Base-by-base conservation (phyloP, 2,888 invertebrate genomes). In the Sarcophaga rosellei region DNA sequence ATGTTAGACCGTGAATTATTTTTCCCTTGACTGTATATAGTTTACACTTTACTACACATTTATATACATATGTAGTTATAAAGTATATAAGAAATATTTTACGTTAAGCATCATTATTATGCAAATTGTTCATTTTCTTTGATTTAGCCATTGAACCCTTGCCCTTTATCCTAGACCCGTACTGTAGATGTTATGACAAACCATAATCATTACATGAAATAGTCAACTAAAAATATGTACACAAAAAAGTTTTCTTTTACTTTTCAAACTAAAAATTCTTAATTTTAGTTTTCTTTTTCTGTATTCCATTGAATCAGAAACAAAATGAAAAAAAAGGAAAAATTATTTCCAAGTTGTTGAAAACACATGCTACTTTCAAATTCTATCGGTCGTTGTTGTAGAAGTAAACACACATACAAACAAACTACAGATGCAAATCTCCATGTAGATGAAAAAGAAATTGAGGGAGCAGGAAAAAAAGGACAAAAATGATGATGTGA, bases 321-420 rank as follows among this genome's bases (percentile, higher is more conserved):
- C 44, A 44, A 44, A 5, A 15, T 35, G n/a, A 63, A 53, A 15
- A 45, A 5, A 62, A 81, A 25, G 15, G 47, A 62, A 15, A 4
- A 44, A 53, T 70, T 45, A 5, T 35, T 35, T 25, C 25, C 35
- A 78, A 83, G 78, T 79, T 79, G 74, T 75, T 84, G 79, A 59
- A 84, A 84, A 79, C 79, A 84, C 63, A 74, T 84, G 79, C 63
- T 70, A 70, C 62, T 73, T 84, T 74, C 15, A 75, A 70, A 61
- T 73, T 63, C 63, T 53, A n/a, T 25, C 23, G 15, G 21, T 10
- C 4, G 2, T 47, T 61, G 69, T 44, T 70, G 57, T 12, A 23
- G 4, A 44, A 65, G 44, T 65, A 79, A 57, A 70, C 15, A 6
- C 21, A 70, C 53, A 44, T 10, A 66, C n/a, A 70, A 63, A 59